A percentile compares a stretch with the other conserved stretches of the same genome.
phyloP scores from a whole-genome alignment of 1,140 invertebrate species.

The Choristoneura fumiferana region DNA sequence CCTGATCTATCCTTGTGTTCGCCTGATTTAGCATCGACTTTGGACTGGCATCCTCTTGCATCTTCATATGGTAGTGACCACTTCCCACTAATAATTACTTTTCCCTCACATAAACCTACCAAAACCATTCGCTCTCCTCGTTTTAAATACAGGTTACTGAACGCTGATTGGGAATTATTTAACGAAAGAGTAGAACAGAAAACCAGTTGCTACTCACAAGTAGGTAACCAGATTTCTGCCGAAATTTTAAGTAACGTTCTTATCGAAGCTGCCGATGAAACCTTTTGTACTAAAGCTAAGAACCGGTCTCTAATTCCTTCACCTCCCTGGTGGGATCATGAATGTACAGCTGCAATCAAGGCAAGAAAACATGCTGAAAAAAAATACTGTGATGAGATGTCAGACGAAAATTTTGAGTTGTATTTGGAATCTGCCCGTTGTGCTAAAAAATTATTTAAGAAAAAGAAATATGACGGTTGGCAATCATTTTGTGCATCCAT shows the following conservation, averaged over 20 bases:
- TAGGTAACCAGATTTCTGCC: background rate
- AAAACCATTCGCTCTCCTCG: background rate
- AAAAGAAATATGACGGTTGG: constrained; percentile 31
- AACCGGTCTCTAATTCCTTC: background rate
- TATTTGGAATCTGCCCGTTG: background rate
- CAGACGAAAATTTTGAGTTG: constrained; percentile 23
- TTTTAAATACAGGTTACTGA: background rate
- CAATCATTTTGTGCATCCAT: constrained; percentile 27
- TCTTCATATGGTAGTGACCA: constrained; percentile 17
- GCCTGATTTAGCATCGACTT: constrained; percentile 5
- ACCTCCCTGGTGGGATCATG: constrained; percentile 30
- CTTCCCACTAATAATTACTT: constrained; percentile 14
- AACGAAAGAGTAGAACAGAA: background rate
- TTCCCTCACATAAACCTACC: background rate
- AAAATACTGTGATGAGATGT: constrained; percentile 4
- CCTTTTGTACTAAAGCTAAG: background rate
- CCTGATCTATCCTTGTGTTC: constrained; percentile 13
- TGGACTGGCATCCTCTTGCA: background rate
- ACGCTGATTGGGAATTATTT: constrained; percentile 1
- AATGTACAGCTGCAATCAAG: constrained; percentile 26
- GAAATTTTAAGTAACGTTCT: background rate
- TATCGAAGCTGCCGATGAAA: background rate
- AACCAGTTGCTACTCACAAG: background rate
- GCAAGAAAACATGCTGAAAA: constrained; percentile 29
- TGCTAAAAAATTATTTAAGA: constrained; percentile 6